Evolutionary conservation across 2,888 invertebrate genomes (phyloP), one percentile per base, ranked within the genome.

Genomic region (Nomada lathburiana): DNA sequence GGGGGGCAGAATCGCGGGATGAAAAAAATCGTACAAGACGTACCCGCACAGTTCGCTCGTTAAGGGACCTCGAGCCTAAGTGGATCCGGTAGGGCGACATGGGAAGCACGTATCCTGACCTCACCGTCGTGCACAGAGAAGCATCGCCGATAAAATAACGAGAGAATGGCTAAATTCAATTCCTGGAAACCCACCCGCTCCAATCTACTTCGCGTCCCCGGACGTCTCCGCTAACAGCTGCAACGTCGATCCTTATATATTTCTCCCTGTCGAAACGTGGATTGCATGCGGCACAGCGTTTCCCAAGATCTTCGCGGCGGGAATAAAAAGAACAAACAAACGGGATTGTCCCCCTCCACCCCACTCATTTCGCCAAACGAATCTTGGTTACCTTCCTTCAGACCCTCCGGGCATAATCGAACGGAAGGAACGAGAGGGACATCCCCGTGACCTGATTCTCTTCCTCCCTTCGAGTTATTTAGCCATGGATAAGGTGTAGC

Each of bases 101-200:
- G 73, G 70, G 50, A 47, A 52, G 74, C 84, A 84, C 81, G 84
- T 79, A 83, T 74, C 64, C 23, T 55, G 60, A 13, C 57, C 72
- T 71, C 57, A 4, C 20, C 36, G 44, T 74, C 74, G 63, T 47
- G 26, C 65, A 53, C 73, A 42, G 20, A 57, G 55, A 20, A 64
- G 69, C 62, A n/a, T 18, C 47, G 55, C 52, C 82, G 64, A 88
- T 86, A 84, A 88, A 88, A 83, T 88, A 86, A 88, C 84, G 83
- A 86, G 80, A 57, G 69, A 82, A 86, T 80, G 79, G 82, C 76
- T 82, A 79, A 83, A 88, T 88, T 87, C 67, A 85, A 87, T 88
- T 88, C 67, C 44, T 26, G 26, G 36, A 57, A 62, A 67, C n/a
- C 69, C 59, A 47, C 82, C 59, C 11, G 23, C 57, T 62, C 78